Percentiles rank a stretch among this genome's conserved stretches.
Conservation (phyloP, 2,888 invertebrate genomes). For the Xiphydria camelus region DNA sequence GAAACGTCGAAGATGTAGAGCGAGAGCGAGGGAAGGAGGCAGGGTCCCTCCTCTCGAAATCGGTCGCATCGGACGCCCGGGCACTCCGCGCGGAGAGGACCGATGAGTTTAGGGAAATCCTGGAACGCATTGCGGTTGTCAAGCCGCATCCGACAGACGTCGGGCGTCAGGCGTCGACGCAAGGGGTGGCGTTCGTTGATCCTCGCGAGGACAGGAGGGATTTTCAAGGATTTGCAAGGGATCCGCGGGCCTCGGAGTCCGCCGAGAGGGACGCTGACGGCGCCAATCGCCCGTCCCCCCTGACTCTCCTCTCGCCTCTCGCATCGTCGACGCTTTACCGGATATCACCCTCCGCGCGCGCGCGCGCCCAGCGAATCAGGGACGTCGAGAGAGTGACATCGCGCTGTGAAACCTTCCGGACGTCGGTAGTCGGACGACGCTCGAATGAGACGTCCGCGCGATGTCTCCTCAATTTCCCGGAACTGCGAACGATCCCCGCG, state of each 20-base stretch:
- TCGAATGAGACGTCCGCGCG: no score
- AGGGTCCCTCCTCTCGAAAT: slow-evolving; percentile 1
- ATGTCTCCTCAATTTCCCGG: no score
- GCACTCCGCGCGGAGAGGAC: background rate
- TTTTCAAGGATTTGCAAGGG: slow-evolving; percentile 29
- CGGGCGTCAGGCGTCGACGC: background rate
- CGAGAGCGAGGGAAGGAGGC: background rate
- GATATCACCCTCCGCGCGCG: background rate
- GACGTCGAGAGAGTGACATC: background rate
- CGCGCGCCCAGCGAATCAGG: background rate
- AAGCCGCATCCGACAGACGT: background rate
- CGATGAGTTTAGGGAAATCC: background rate
- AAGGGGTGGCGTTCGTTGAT: slow-evolving; percentile 19
- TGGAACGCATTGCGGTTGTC: background rate
- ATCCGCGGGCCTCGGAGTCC: background rate
- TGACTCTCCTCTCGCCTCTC: background rate
- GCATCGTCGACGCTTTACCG: background rate
- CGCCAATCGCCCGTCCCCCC: slow-evolving; percentile 3
- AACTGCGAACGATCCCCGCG: no score
- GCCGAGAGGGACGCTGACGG: background rate
- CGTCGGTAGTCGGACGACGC: no score
- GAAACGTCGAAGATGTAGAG: no score
- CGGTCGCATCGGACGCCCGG: background rate
- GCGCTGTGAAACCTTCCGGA: no score
- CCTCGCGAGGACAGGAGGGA: slow-evolving; percentile 27